Evolutionary conservation across 2,888 invertebrate species (phyloP).

Genomic region (Exephanes ischioxanthus): DNA sequence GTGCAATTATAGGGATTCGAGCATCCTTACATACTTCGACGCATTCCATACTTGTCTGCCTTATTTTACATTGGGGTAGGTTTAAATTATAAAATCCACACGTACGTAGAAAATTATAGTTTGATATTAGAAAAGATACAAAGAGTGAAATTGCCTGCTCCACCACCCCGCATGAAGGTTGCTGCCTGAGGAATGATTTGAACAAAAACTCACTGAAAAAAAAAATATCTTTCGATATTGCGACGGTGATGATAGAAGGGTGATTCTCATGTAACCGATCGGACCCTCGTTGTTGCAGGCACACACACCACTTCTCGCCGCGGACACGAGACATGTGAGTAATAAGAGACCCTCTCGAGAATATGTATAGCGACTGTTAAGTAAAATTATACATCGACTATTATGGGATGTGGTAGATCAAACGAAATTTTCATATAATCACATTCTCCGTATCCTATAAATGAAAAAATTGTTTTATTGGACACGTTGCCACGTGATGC

Average conservation of each 20-base stretch:
- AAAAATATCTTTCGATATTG: slow-evolving; percentile 47
- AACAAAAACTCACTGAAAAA: slow-evolving; percentile 31
- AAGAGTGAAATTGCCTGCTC: slow-evolving; percentile 52
- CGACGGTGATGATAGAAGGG: slow-evolving; percentile 44
- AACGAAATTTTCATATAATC: background rate
- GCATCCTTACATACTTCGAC: background rate
- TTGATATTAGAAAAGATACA: slow-evolving; percentile 37
- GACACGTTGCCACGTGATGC: too few species aligned
- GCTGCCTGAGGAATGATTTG: slow-evolving; percentile 65
- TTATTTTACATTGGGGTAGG: background rate
- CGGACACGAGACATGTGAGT: slow-evolving; percentile 88
- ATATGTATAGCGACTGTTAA: slow-evolving; percentile 29
- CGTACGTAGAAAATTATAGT: slow-evolving; percentile 22
- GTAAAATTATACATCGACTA: background rate
- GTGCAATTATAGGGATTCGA: background rate
- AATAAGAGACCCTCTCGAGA: slow-evolving; percentile 65
- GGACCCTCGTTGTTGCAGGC: slow-evolving; percentile 87
- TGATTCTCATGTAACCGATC: slow-evolving; percentile 75
- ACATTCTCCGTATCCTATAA: background rate
- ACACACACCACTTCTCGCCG: slow-evolving; percentile 89
- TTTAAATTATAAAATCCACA: background rate
- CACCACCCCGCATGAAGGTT: slow-evolving; percentile 62
- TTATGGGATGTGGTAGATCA: background rate
- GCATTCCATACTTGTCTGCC: background rate
- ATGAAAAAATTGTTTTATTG: background rate